Conservation (phyloP, 2,888 invertebrate species). For the Lasioglossum pauxillum region DNA sequence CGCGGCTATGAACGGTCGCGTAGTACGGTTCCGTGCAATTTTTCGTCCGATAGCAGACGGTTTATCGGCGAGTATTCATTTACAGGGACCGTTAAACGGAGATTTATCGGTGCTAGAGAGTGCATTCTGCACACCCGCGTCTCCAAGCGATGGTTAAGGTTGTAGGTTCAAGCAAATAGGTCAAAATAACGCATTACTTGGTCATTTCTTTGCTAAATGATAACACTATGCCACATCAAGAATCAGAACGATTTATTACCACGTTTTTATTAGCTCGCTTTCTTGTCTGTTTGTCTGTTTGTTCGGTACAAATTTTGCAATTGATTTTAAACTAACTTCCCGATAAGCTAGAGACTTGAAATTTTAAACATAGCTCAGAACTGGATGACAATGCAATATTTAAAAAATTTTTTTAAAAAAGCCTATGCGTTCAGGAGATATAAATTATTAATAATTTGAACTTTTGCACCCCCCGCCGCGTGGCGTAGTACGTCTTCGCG, state of each 20-base stretch:
- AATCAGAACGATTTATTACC: neutral
- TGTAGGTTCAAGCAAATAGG: neutral
- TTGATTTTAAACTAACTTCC: too few species aligned
- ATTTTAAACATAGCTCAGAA: too few species aligned
- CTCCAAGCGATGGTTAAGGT: neutral
- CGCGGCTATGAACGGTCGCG: constrained; percentile 60
- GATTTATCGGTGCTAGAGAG: constrained; percentile 2
- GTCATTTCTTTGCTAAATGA: neutral
- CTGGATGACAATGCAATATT: too few species aligned
- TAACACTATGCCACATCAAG: neutral
- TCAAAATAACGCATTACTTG: neutral
- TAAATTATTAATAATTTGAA: too few species aligned
- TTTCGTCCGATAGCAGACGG: constrained; percentile 36
- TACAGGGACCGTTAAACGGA: constrained; percentile 21
- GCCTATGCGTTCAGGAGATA: too few species aligned
- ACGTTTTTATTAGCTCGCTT: too few species aligned
- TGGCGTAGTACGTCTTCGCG: too few species aligned
- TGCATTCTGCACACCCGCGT: neutral
- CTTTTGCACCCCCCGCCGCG: too few species aligned
- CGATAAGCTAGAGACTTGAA: too few species aligned
- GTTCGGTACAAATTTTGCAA: too few species aligned
- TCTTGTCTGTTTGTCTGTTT: too few species aligned
- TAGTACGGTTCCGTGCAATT: constrained; percentile 61
- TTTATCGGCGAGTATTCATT: constrained; percentile 42
- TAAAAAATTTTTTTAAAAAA: too few species aligned